A percentile compares a stretch with the other conserved stretches of the same genome.
Evolutionary conservation across 1,140 invertebrate genomes (phyloP).

Genomic region (Eupeodes corollae): DNA sequence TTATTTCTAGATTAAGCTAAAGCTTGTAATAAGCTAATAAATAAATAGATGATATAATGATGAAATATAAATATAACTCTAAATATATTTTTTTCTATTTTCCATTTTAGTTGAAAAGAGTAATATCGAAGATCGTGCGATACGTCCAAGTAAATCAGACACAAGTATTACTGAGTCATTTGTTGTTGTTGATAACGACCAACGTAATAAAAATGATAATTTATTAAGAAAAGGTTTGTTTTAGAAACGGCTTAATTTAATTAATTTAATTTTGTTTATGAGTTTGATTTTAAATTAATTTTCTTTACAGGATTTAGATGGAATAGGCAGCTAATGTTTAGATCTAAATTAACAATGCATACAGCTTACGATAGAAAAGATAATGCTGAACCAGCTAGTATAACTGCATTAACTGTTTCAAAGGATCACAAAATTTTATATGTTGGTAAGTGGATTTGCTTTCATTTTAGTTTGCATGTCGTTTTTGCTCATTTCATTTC

Average conservation of each 20-base stretch:
- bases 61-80: neutral
- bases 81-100: neutral
- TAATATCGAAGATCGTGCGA: conserved; percentile 31
- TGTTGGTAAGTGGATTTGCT: conserved; percentile 42
- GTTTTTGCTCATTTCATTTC: too few relatives aligned
- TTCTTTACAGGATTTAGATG: conserved; percentile 64
- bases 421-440: conserved; percentile 41
- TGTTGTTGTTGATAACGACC: conserved; percentile 53
- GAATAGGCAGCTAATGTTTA: conserved; percentile 84
- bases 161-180: conserved; percentile 85
- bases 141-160: conserved; percentile 77
- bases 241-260: neutral
- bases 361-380: conserved; percentile 95
- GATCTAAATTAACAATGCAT: conserved; percentile 97
- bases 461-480: too few relatives aligned
- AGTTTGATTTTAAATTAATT: neutral
- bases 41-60: too few relatives aligned
- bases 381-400: conserved; percentile 91
- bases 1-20: too few relatives aligned
- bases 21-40: too few relatives aligned
- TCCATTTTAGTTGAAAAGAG: neutral
- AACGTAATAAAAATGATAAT: conserved; percentile 41
- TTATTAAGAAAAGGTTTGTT: conserved; percentile 45
- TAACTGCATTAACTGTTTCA: conserved; percentile 84
- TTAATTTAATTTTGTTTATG: conserved; percentile 1